phyloP scores from a whole-genome alignment of 2,797 vertebrate species.

The Lepus townsendii region DNA sequence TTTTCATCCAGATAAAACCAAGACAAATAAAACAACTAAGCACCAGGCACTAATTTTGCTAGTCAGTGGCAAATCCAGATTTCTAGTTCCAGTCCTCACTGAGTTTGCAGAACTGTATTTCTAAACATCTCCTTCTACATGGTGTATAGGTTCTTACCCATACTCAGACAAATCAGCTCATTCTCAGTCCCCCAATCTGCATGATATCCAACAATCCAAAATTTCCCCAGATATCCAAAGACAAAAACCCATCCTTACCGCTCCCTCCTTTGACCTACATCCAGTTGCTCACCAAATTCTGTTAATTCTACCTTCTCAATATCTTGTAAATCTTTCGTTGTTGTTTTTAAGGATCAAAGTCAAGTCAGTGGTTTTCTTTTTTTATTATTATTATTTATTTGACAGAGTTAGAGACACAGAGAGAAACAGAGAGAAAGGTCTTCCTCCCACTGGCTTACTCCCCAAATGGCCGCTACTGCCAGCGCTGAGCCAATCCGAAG shows the following conservation, averaged over 20 bases:
- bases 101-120: neutral
- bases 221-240: neutral
- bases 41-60: neutral
- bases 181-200: neutral
- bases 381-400: too few relatives aligned
- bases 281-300: neutral
- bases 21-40: neutral
- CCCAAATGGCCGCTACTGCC: too few relatives aligned
- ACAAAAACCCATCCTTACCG: neutral
- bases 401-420: too few relatives aligned
- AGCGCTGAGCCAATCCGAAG: too few relatives aligned
- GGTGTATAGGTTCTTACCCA: neutral
- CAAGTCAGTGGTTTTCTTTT: neutral
- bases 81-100: neutral
- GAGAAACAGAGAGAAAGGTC: too few relatives aligned
- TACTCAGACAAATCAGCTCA: neutral
- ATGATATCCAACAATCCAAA: neutral
- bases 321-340: neutral
- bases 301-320: neutral
- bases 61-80: neutral
- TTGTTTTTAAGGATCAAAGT: neutral
- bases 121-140: neutral
- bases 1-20: constrained; percentile 10
- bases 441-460: too few relatives aligned
- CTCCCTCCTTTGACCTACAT: neutral